Base-by-base conservation (phyloP, 1,140 invertebrate genomes). In the Brachionus rotundiformis region DNA sequence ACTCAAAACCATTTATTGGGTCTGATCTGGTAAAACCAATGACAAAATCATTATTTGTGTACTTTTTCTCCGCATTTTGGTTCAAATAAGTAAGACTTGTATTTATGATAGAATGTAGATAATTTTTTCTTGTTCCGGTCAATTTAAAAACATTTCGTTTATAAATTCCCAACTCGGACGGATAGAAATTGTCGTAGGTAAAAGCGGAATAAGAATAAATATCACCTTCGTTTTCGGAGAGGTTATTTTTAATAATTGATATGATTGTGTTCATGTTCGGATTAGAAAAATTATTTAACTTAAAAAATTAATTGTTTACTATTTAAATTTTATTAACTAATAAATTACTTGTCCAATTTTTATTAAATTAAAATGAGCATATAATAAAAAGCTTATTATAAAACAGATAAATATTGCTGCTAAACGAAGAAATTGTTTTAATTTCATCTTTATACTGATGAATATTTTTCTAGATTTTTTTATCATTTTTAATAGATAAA, bases 181-280 rank as follows among this genome's bases (percentile, higher is more conserved):
- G 68, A 44, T 73, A 73, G 19, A 73, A 73, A 8, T 73, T 73
- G 11, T 73, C 68, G 36, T 13, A 44, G 25, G 68, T 73, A 73
- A 73, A 73, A 6, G 68, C 68, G 10, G 68, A 73, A 73, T 73
- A 73, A 13, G 68, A 44, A 25, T 73, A 73, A 73, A 73, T 25
- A 31, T 73, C 68, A 8, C 68, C 68, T 47, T 73, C 68, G 39
- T 73, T 73, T 73, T 73, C 39, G 3, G 39, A 8, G 3, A 3
- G 10, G 33, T 33, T 68, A 8, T 19, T 16, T 19, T 54, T 7
- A 7, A 54, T 19, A 19, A 8, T 19, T 19, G 16, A 25, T 25
- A 3, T 25, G 47, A 4, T 23, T 54, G 1, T 54, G 47, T 2
- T 0, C 5, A 16, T 16, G 1, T 23, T 54, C 23, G 19, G 0